Evolutionary conservation across 64 coral and sea anemone genomes (phyloP), one percentile per base, ranked within the genome.

Genomic region (Porites australiensis): DNA sequence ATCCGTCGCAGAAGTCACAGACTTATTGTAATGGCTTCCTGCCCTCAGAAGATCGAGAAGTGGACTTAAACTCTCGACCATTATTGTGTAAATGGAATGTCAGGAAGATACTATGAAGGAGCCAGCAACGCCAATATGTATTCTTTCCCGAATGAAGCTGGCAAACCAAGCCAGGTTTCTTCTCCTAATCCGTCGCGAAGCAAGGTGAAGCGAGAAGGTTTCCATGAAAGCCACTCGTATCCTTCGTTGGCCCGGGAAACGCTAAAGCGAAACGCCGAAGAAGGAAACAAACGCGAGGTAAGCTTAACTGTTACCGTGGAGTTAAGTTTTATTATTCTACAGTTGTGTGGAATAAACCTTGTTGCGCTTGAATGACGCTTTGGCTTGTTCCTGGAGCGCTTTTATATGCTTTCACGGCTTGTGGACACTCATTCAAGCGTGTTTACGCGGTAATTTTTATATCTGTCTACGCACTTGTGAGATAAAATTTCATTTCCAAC

Each of bases 21-120:
- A 46, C 20, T 67, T 52, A 67, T 18, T 19, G 63, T 52, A 61
- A 84, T 84, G 61, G 81, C 47, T 84, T 84, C 81, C 81, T 69
- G 46, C 19, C 50, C n/a, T 6, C 11, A 64, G 11, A 57, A 12
- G 54, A 57, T 57, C 54, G 54, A 57, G 7, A 57, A 64, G 43
- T 45, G 44, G 47, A 21, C 15, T 4, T 15, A 19, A 84, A 49
- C 37, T 68, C 11, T 76, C 62, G 81, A 68, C 44, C 81, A 63
- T 14, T 4, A 16, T 60, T 60, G 20, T 80, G 64, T 84, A 84
- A n/a, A 84, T 84, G 81, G 81, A 84, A 84, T 84, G 81, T 84
- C 81, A 64, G 63, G 37, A 51, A 13, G 20, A 19, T 84, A 84
- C 27, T 84, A 84, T 84, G 81, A 66, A 48, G 81, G 8, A 84